Conservation (phyloP, 2,888 invertebrate species). For the Gari tellinella region DNA sequence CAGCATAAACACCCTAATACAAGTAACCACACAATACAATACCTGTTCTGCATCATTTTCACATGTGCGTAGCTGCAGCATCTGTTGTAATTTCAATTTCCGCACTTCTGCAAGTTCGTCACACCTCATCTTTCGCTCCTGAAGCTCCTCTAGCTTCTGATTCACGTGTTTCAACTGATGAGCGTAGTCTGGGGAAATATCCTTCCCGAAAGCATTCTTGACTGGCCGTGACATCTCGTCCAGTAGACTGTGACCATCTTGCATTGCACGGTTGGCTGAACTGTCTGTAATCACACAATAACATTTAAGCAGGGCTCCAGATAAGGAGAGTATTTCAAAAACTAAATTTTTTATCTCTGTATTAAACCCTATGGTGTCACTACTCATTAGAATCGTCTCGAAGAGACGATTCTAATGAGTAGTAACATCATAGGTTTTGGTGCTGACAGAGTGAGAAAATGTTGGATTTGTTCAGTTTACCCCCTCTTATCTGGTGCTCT, state of each 20-base stretch:
- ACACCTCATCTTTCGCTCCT: slow-evolving; percentile 89
- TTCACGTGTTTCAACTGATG: slow-evolving; percentile 89
- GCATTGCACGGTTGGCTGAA: slow-evolving; percentile 89
- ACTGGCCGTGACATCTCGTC: slow-evolving; percentile 92
- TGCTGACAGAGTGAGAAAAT: no score
- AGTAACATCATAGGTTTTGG: no score
- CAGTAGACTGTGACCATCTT: slow-evolving; percentile 91
- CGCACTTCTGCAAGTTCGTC: slow-evolving; percentile 90
- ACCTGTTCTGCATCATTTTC: slow-evolving; percentile 91
- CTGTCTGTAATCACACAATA: slow-evolving; percentile 88
- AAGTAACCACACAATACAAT: no score
- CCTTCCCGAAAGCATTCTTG: slow-evolving; percentile 90
- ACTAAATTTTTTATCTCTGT: no score
- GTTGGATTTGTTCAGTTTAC: no score
- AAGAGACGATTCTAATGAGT: no score
- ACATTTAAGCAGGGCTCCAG: no score
- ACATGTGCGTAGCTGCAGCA: slow-evolving; percentile 90
- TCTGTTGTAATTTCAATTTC: slow-evolving; percentile 91
- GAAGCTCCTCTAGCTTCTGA: slow-evolving; percentile 89
- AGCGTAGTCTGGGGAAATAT: slow-evolving; percentile 87
- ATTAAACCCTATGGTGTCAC: no score
- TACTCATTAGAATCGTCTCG: no score
- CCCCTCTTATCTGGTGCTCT: no score
- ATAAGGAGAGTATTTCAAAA: no score
- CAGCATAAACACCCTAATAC: no score